Percentiles rank a stretch among this genome's conserved stretches.
Evolutionary conservation across 1,140 invertebrate genomes (phyloP).

Genomic region (Brachionus angularis): DNA sequence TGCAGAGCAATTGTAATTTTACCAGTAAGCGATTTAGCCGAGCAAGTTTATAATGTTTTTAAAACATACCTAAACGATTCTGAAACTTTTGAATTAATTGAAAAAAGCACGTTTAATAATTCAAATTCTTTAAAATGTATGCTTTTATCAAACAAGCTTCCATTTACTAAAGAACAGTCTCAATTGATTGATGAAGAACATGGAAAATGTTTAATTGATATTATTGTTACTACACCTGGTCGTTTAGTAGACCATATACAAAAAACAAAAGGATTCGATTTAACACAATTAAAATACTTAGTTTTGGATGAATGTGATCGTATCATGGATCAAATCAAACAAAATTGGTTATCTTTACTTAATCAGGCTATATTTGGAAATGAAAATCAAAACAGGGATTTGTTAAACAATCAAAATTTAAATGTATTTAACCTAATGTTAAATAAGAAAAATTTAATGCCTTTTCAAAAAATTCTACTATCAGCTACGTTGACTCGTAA

Average conservation of each 20-base stretch:
- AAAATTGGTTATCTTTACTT: constrained; percentile 77
- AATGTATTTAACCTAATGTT: constrained; percentile 46
- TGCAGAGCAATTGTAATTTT: constrained; percentile 80
- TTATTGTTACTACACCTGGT: constrained; percentile 87
- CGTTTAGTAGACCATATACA: constrained; percentile 84
- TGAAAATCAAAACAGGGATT: constrained; percentile 48
- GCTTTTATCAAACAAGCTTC: constrained; percentile 67
- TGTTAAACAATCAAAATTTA: constrained; percentile 40
- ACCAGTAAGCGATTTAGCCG: constrained; percentile 83
- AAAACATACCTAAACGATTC: constrained; percentile 69
- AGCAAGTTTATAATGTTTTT: constrained; percentile 77
- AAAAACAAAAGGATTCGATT: constrained; percentile 76
- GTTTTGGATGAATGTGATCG: constrained; percentile 91
- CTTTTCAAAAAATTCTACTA: constrained; percentile 79
- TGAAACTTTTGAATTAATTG: background rate
- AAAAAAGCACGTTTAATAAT: background rate
- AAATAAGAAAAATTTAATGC: constrained; percentile 43
- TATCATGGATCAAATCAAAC: constrained; percentile 80
- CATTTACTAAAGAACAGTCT: constrained; percentile 71
- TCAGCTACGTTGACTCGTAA: constrained; percentile 92
- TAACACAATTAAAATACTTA: constrained; percentile 74
- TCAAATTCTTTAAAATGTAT: constrained; percentile 26
- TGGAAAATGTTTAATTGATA: constrained; percentile 64
- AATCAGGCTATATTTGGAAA: constrained; percentile 51
- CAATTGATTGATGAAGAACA: constrained; percentile 67